Conservation (phyloP, 1,140 invertebrate species). For the Magallana angulata region DNA sequence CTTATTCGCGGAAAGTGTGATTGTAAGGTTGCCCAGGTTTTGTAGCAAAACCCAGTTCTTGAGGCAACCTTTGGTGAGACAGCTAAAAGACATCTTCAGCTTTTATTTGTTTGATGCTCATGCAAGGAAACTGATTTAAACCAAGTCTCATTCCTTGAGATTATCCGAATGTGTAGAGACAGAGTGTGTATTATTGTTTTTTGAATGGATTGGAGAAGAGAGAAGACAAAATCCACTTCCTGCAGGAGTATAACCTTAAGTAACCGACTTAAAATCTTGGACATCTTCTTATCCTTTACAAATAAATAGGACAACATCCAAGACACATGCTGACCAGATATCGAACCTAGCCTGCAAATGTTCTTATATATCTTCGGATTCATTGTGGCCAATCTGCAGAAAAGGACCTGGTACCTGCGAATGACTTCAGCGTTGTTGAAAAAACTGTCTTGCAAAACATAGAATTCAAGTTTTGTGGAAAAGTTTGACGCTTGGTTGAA, state of each 20-base stretch:
- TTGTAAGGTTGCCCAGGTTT: too few relatives aligned
- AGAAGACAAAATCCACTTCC: constrained; percentile 9
- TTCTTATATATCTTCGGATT: constrained; percentile 31
- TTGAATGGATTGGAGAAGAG: neutral
- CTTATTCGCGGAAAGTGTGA: too few relatives aligned
- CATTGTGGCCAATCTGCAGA: neutral
- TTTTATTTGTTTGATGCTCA: neutral
- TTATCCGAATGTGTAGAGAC: neutral
- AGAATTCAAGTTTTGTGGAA: constrained; percentile 3
- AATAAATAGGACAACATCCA: neutral
- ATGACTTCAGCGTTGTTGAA: neutral
- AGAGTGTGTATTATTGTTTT: neutral
- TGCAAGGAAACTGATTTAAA: constrained; percentile 15
- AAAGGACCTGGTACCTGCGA: neutral
- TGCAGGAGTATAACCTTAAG: neutral
- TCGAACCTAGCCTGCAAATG: neutral
- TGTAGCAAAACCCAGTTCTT: too few relatives aligned
- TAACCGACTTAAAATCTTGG: neutral
- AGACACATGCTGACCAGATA: neutral
- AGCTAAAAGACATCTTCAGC: neutral
- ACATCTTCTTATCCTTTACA: neutral
- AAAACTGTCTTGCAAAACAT: neutral
- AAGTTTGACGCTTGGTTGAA: constrained; percentile 29
- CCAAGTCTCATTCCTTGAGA: constrained; percentile 19
- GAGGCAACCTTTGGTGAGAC: too few relatives aligned